phyloP scores from a whole-genome alignment of 1,140 invertebrate species.

The Pseudomyrmex pallidus region DNA sequence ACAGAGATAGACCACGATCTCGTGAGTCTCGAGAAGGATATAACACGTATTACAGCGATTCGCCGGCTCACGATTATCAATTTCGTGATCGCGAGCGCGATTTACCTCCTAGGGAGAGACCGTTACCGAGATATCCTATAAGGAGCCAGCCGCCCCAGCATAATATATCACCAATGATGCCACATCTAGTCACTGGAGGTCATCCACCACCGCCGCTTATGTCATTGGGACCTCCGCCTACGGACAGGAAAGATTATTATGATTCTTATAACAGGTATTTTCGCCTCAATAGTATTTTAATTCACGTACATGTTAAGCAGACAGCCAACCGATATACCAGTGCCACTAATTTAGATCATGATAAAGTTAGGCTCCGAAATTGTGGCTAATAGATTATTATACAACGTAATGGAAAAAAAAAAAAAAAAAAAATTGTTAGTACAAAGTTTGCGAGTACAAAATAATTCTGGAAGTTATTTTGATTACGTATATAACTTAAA shows the following conservation, averaged over 20 bases:
- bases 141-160: conserved; percentile 79
- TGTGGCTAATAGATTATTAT: conserved; percentile 56
- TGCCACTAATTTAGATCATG: conserved; percentile 59
- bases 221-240: conserved; percentile 81
- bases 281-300: conserved; percentile 84
- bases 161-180: conserved; percentile 78
- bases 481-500: conserved; percentile 15
- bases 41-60: conserved; percentile 81
- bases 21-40: conserved; percentile 79
- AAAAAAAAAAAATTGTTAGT: background rate
- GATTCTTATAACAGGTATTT: conserved; percentile 86
- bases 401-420: background rate
- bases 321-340: conserved; percentile 68
- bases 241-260: conserved; percentile 86
- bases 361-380: conserved; percentile 41
- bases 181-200: conserved; percentile 74
- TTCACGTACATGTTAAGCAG: conserved; percentile 82
- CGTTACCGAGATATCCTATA: conserved; percentile 76
- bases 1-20: conserved; percentile 80
- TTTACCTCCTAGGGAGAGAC: conserved; percentile 77
- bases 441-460: conserved; percentile 20
- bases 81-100: conserved; percentile 83
- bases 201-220: conserved; percentile 78
- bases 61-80: conserved; percentile 80
- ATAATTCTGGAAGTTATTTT: conserved; percentile 39